phyloP scores from a whole-genome alignment of 92 coral and sea anemone species.

The Anthopleura xanthogrammica region DNA sequence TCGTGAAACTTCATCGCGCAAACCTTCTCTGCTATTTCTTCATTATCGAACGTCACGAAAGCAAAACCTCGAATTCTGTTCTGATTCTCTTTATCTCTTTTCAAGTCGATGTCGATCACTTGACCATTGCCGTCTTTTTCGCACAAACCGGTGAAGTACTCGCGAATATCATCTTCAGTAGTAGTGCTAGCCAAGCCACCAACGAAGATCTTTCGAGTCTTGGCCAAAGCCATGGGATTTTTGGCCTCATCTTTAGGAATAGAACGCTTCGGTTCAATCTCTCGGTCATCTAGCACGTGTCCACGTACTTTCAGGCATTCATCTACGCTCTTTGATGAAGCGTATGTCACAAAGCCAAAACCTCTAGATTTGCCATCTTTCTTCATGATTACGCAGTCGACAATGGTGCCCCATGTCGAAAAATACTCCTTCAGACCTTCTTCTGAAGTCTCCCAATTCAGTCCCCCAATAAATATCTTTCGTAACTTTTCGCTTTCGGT shows the following conservation, averaged over 20 bases:
- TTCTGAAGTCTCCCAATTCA: conserved; percentile 85
- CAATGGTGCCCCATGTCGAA: conserved; percentile 93
- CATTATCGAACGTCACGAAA: conserved; percentile 86
- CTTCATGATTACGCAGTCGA: conserved; percentile 94
- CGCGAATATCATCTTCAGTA: conserved; percentile 80
- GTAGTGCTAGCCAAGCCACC: conserved; percentile 98
- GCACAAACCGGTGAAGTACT: conserved; percentile 75
- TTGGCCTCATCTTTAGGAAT: conserved; percentile 88
- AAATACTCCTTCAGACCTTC: conserved; percentile 86
- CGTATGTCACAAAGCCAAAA: conserved; percentile 94
- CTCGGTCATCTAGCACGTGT: conserved; percentile 84
- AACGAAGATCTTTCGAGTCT: conserved; percentile 84
- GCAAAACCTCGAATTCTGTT: conserved; percentile 93
- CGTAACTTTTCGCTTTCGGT: conserved; percentile 85
- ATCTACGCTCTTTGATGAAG: conserved; percentile 77
- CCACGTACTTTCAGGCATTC: conserved; percentile 69
- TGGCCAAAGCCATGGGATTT: conserved; percentile 53
- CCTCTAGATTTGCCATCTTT: conserved; percentile 88
- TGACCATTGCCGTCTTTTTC: conserved; percentile 76
- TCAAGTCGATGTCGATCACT: conserved; percentile 82
- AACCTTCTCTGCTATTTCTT: conserved; percentile 87
- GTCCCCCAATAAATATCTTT: conserved; percentile 93
- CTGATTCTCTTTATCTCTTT: conserved; percentile 84
- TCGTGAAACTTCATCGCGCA: conserved; percentile 84
- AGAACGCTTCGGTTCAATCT: conserved; percentile 97